Base-by-base conservation (phyloP, 2,888 invertebrate genomes). In the Cyrtodaria siliqua region DNA sequence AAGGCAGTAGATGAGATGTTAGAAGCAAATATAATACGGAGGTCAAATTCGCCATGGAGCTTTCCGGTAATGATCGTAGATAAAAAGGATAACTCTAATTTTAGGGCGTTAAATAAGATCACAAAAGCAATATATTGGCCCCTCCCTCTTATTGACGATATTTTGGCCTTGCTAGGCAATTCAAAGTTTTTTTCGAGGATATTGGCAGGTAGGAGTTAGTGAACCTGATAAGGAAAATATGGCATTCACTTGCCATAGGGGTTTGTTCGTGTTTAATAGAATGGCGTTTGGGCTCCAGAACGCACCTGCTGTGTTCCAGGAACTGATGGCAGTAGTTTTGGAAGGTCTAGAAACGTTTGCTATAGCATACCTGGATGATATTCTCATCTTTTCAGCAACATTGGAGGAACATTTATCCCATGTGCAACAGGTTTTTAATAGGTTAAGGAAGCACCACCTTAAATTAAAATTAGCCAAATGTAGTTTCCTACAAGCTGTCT, bases 301-400 rank as follows among this genome's bases (percentile, higher is more conserved):
- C 33, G 4, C 6, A 4, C 12, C 33, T 33, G 33, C 6, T 4
- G 33, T 33, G 2, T 74, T 24, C 53, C 62, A 66, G 33, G 38
- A 70, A 27, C 38, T 80, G 12, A 70, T 82, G 67, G 20, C n/a
- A 3, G 44, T 61, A 18, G 79, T 73, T 12, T 33, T 79, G 6
- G 26, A 73, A 20, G 82, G 68, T 9, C 47, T 55, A 2, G 71
- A 66, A n/a, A 23, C 47, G 3, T 83, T 80, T 50, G 40, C 42
- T 33, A 57, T 40, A n/a, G 57, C 27, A 42, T 81, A 83, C 44
- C 42, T 81, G 2, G 80, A 83, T 44, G 76, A 82, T 23, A 72
- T 82, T 18, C 20, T 82, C 1, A 67, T 82, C 6, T 77, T 70
- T 23, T 55, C 44, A 49, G 6, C 23, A 27, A 66, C 66, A 9